phyloP scores from a whole-genome alignment of 2,797 vertebrate genomes.

The Bradypodion ventrale region DNA sequence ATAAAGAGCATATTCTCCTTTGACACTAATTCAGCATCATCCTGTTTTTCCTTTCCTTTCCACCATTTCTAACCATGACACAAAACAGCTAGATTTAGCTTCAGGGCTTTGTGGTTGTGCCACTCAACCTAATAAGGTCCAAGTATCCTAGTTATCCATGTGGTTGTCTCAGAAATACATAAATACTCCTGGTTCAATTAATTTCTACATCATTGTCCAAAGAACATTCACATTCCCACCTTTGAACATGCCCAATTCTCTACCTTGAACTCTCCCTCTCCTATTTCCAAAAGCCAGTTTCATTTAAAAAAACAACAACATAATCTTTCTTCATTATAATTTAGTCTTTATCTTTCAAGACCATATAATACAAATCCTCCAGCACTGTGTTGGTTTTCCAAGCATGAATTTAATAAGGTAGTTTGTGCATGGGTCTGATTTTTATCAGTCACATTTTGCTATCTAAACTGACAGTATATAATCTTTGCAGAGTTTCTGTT shows the following conservation, averaged over 20 bases:
- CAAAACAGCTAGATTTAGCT: too few relatives aligned
- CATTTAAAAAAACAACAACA: background rate
- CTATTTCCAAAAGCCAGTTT: background rate
- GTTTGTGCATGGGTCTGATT: background rate
- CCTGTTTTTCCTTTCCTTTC: too few relatives aligned
- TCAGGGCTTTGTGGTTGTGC: too few relatives aligned
- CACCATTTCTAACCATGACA: too few relatives aligned
- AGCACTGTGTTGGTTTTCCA: fast-evolving
- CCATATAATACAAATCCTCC: background rate
- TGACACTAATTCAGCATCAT: too few relatives aligned
- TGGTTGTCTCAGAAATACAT: too few relatives aligned
- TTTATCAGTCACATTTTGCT: background rate
- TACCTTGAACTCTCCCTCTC: background rate
- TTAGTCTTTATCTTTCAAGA: background rate
- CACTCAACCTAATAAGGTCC: too few relatives aligned
- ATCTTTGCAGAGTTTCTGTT: background rate
- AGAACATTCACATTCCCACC: too few relatives aligned
- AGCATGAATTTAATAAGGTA: background rate
- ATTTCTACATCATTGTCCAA: too few relatives aligned
- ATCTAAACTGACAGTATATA: fast-evolving
- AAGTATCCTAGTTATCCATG: too few relatives aligned
- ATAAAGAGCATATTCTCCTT: too few relatives aligned
- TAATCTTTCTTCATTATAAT: background rate
- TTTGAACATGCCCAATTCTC: background rate
- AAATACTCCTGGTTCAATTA: too few relatives aligned